These are phyloP conservation scores for Agrochola macilenta DNA, from an alignment of 2,888 invertebrate species.

Conservation along the genomic window DNA sequence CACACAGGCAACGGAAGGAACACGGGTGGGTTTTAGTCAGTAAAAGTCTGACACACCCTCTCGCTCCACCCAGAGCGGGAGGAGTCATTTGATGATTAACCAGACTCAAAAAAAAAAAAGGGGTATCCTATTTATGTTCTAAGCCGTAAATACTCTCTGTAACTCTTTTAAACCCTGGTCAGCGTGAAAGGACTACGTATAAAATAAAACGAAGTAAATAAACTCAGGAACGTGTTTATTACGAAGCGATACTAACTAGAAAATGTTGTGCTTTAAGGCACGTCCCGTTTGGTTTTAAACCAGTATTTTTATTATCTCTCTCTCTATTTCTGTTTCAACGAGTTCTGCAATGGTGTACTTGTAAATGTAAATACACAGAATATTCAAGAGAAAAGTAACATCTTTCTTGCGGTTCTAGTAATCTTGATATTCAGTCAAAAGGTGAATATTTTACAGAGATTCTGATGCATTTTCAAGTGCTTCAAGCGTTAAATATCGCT, in stretches of 20 bases:
- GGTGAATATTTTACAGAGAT: too few species aligned
- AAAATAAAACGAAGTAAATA: constrained; percentile 38
- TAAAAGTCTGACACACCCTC: too few species aligned
- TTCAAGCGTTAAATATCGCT: too few species aligned
- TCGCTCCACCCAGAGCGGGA: too few species aligned
- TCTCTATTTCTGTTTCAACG: constrained; percentile 7
- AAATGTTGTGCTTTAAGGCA: constrained; percentile 21
- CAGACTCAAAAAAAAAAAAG: too few species aligned
- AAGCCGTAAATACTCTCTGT: neutral
- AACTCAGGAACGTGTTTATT: constrained; percentile 24
- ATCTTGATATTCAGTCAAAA: neutral
- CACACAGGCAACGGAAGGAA: too few species aligned
- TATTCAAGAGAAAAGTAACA: neutral
- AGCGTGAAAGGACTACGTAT: constrained; percentile 5
- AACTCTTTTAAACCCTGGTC: neutral
- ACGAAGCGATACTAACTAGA: constrained; percentile 4
- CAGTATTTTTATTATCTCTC: constrained; percentile 21
- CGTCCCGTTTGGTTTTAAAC: constrained; percentile 21
- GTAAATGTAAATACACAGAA: neutral
- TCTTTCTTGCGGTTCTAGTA: neutral
- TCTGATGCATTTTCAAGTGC: too few species aligned
- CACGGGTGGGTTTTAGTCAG: too few species aligned
- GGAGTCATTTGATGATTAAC: too few species aligned
- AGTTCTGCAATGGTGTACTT: neutral
- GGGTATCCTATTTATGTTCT: neutral